Evolutionary conservation across 2,797 vertebrate species (phyloP).

Genomic region (Danio choprae): DNA sequence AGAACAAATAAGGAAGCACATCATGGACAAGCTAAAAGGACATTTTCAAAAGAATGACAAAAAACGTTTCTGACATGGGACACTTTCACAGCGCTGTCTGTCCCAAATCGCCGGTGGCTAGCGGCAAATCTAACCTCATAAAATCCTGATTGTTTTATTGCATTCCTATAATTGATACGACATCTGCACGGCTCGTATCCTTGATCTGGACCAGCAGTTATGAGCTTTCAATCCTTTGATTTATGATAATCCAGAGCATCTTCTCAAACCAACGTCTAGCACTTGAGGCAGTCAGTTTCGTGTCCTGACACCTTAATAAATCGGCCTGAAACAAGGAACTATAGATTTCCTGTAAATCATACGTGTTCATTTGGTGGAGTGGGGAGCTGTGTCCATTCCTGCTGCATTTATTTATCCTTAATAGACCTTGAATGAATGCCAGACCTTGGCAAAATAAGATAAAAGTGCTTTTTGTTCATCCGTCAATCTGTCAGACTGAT

Average conservation of each 20-base stretch:
- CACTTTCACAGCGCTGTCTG: slow-evolving; percentile 5
- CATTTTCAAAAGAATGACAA: slow-evolving; percentile 2
- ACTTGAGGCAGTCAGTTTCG: slow-evolving; percentile 43
- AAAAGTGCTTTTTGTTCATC: slow-evolving; percentile 79
- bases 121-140: not conserved
- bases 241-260: slow-evolving; percentile 43
- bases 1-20: slow-evolving; percentile 19
- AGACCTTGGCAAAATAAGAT: slow-evolving; percentile 84
- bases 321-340: slow-evolving; percentile 52
- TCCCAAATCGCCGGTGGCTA: not conserved
- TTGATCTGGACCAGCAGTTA: slow-evolving; percentile 46
- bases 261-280: slow-evolving; percentile 47
- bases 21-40: slow-evolving; percentile 33
- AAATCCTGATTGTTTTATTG: slow-evolving; percentile 41
- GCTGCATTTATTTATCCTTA: slow-evolving; percentile 79
- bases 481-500: slow-evolving; percentile 76
- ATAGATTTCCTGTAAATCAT: slow-evolving; percentile 68
- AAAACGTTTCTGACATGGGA: slow-evolving; percentile 3
- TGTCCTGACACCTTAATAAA: slow-evolving; percentile 66
- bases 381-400: slow-evolving; percentile 69
- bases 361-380: slow-evolving; percentile 64
- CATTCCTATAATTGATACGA: slow-evolving; percentile 49
- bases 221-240: slow-evolving; percentile 38
- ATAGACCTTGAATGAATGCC: slow-evolving; percentile 79
- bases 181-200: slow-evolving; percentile 23